These are phyloP conservation scores for Hyalella azteca DNA, from an alignment of 2,888 invertebrate genomes.

Conservation along the genomic window DNA sequence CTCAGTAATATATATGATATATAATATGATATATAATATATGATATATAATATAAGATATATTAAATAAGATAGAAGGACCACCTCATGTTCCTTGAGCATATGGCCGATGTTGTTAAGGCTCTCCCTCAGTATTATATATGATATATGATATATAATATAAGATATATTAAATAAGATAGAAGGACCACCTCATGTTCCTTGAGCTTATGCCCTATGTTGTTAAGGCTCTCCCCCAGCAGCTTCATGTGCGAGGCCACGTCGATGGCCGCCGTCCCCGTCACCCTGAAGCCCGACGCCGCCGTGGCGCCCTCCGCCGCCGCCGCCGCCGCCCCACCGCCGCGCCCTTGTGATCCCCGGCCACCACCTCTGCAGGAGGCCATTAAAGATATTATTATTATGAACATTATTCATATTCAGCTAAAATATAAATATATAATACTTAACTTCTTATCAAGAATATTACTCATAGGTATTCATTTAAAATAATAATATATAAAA, in stretches of 20 bases:
- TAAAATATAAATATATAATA: no score
- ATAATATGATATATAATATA: no score
- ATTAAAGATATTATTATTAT: no score
- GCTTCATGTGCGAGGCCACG: conserved; percentile 88
- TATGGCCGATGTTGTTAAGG: conserved; percentile 88
- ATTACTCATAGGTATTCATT: no score
- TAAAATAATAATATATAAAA: no score
- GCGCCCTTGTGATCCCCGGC: not conserved
- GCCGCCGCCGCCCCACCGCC: not conserved
- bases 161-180: no score
- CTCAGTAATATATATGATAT: no score
- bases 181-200: conserved; percentile 90
- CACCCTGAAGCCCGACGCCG: not conserved
- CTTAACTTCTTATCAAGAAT: no score
- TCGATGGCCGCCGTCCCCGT: conserved; percentile 81
- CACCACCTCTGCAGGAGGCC: not conserved
- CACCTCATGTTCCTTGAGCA: conserved; percentile 91
- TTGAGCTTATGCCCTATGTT: conserved; percentile 91
- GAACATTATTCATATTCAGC: no score
- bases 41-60: no score
- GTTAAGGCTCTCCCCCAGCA: conserved; percentile 89
- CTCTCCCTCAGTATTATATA: conserved; percentile 94
- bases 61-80: no score
- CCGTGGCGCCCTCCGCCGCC: not conserved
- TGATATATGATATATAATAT: no score